Percentiles rank a stretch among this genome's conserved stretches.
phyloP scores from a whole-genome alignment of 2,113 vertebrate genomes.

The Chascanopsetta lugubris region DNA sequence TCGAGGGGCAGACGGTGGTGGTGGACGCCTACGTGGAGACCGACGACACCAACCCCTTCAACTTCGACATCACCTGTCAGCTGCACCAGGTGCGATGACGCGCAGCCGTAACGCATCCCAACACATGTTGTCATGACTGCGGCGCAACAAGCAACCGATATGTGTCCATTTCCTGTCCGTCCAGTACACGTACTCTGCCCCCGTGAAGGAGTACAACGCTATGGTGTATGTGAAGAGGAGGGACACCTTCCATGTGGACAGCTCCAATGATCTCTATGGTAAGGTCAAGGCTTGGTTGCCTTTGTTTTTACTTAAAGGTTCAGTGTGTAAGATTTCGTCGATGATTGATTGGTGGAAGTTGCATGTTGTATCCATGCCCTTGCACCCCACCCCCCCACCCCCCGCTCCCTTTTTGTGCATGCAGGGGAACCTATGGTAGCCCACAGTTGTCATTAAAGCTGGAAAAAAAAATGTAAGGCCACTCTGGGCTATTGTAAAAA shows the following conservation, averaged over 20 bases:
- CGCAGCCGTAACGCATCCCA: background rate
- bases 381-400: too few species aligned
- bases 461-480: too few species aligned
- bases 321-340: too few species aligned
- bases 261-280: conserved; percentile 88
- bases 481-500: too few species aligned
- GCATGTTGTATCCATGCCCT: too few species aligned
- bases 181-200: conserved; percentile 88
- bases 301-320: background rate
- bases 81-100: conserved; percentile 84
- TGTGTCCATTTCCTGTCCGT: conserved; percentile 28
- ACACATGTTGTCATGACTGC: background rate
- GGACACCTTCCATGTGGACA: conserved; percentile 91
- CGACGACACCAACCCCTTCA: conserved; percentile 81
- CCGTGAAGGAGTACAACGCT: conserved; percentile 86
- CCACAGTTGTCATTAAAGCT: too few species aligned
- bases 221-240: conserved; percentile 91
- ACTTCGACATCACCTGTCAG: conserved; percentile 90
- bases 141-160: background rate
- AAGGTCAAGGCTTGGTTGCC: conserved; percentile 37
- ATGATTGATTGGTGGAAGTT: too few species aligned
- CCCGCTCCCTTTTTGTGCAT: too few species aligned
- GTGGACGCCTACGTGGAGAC: conserved; percentile 87
- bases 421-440: too few species aligned
- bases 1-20: conserved; percentile 90